These are phyloP conservation scores for Netelia inedita DNA, from an alignment of 2,888 invertebrate species.

Conservation along the genomic window DNA sequence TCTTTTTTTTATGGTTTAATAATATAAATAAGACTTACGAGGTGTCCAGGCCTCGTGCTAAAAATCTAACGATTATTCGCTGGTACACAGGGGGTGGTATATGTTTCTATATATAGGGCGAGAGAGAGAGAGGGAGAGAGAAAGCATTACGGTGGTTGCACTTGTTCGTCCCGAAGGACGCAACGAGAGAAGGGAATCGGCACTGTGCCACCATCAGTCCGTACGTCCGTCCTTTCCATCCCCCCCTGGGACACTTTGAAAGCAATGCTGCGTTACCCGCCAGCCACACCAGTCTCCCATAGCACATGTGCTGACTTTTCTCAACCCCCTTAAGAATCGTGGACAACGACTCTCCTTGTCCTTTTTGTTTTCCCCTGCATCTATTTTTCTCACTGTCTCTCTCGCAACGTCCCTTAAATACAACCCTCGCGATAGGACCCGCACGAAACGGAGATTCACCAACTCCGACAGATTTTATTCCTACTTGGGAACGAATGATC, in stretches of 20 bases:
- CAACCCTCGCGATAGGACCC: background rate
- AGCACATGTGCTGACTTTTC: slow-evolving; percentile 78
- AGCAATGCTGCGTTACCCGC: slow-evolving; percentile 81
- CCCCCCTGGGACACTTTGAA: slow-evolving; percentile 80
- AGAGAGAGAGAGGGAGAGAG: background rate
- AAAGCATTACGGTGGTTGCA: slow-evolving; percentile 76
- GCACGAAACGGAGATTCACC: slow-evolving; percentile 46
- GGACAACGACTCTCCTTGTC: slow-evolving; percentile 7
- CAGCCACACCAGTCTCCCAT: slow-evolving; percentile 75
- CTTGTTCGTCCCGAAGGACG: slow-evolving; percentile 82
- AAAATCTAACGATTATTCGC: too few relatives aligned
- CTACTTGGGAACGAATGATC: slow-evolving; percentile 60
- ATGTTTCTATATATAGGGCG: slow-evolving; percentile 17
- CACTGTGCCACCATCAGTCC: slow-evolving; percentile 55
- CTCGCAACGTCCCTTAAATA: slow-evolving; percentile 19
- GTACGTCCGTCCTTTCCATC: slow-evolving; percentile 75
- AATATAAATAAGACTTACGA: too few relatives aligned
- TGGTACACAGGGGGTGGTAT: background rate
- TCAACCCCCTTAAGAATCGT: slow-evolving; percentile 1
- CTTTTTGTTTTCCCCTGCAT: slow-evolving; percentile 28
- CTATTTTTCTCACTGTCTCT: slow-evolving; percentile 26
- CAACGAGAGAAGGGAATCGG: slow-evolving; percentile 74
- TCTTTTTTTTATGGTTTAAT: too few relatives aligned
- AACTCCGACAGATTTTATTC: slow-evolving; percentile 55
- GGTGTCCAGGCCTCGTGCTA: too few relatives aligned